Conservation (phyloP, 1,140 invertebrate genomes). For the Zophobas morio region DNA sequence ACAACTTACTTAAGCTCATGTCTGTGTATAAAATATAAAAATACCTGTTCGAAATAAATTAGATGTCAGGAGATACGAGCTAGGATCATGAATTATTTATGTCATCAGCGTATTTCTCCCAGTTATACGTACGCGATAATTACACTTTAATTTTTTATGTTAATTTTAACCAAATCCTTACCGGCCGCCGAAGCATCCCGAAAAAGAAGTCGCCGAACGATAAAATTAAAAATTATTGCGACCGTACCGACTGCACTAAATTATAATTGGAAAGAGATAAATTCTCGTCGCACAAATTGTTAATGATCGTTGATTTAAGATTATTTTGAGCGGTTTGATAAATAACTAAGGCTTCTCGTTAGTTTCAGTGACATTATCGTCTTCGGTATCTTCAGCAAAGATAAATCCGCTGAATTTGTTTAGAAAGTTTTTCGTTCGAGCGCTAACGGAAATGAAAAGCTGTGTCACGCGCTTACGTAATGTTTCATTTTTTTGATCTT, state of each 20-base stretch:
- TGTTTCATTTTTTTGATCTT: constrained; percentile 30
- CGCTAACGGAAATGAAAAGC: constrained; percentile 36
- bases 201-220: constrained; percentile 4
- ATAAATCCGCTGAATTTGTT: constrained; percentile 43
- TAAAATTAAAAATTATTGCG: constrained; percentile 18
- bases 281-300: constrained; percentile 33
- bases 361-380: constrained; percentile 33
- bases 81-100: constrained; percentile 40
- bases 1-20: constrained; percentile 42
- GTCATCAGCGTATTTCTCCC: constrained; percentile 38
- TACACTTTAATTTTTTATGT: constrained; percentile 37
- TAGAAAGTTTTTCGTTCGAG: constrained; percentile 37
- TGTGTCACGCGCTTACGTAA: constrained; percentile 35
- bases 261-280: constrained; percentile 42
- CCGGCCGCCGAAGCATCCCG: not conserved
- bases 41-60: constrained; percentile 43
- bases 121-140: constrained; percentile 34
- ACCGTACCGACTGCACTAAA: constrained; percentile 13
- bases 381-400: constrained; percentile 37
- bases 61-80: constrained; percentile 39
- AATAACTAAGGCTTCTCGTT: constrained; percentile 39
- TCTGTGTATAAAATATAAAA: constrained; percentile 43
- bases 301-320: constrained; percentile 42
- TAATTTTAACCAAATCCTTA: not conserved
- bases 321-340: constrained; percentile 40